Conservation (phyloP, 1,140 invertebrate genomes). For the Euura saliciscinereae region DNA sequence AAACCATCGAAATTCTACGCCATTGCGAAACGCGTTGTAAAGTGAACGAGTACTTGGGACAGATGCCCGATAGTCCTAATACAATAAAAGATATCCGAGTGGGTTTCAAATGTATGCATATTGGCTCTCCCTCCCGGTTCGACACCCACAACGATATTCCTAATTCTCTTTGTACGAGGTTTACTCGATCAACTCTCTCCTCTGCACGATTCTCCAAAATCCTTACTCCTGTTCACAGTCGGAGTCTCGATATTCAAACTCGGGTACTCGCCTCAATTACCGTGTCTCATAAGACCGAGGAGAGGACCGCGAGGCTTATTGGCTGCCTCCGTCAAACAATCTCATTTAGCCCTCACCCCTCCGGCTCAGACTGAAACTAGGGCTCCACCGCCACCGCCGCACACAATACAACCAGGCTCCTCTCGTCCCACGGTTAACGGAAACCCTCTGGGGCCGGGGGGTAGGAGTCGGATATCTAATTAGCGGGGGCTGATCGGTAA, state of each 20-base stretch:
- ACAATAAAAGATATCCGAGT: conserved; percentile 53
- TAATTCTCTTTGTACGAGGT: background rate
- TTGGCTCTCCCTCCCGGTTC: conserved; percentile 28
- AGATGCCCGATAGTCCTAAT: conserved; percentile 40
- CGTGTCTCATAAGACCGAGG: background rate
- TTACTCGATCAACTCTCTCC: background rate
- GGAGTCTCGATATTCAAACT: background rate
- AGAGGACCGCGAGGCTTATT: conserved; percentile 35
- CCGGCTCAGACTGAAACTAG: background rate
- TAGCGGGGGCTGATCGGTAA: conserved; percentile 62
- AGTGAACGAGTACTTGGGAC: background rate
- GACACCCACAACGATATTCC: background rate
- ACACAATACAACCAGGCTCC: conserved; percentile 26
- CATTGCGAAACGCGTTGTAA: conserved; percentile 21
- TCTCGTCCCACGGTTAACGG: conserved; percentile 39
- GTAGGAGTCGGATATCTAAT: conserved; percentile 60
- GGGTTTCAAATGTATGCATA: conserved; percentile 50
- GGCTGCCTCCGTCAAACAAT: conserved; percentile 56
- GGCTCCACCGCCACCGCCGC: conserved; percentile 22
- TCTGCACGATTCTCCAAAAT: no score
- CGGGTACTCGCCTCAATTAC: background rate
- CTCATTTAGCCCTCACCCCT: conserved; percentile 51
- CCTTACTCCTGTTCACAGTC: background rate
- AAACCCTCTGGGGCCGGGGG: conserved; percentile 50
- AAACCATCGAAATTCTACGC: conserved; percentile 31